These are phyloP conservation scores for Manis javanica DNA, from an alignment of 2,797 vertebrate species.

Conservation along the genomic window DNA sequence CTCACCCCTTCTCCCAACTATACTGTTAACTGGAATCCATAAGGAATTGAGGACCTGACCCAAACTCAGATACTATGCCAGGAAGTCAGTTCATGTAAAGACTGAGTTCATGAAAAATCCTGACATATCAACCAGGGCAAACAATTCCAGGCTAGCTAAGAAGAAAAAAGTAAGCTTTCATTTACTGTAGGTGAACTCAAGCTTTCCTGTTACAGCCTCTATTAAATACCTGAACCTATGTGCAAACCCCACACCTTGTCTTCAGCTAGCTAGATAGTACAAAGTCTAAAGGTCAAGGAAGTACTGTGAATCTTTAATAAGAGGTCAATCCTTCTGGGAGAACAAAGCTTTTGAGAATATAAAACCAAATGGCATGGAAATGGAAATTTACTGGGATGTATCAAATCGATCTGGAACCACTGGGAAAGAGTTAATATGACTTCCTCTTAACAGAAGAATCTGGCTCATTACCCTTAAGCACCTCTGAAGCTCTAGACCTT, in stretches of 20 bases:
- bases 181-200: not conserved
- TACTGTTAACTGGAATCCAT: not conserved
- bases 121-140: not conserved
- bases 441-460: not conserved
- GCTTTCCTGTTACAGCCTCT: not conserved
- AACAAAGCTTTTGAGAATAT: not conserved
- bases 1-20: not conserved
- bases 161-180: not conserved
- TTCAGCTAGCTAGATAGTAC: not conserved
- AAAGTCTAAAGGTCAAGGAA: conserved; percentile 10
- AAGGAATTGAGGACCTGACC: not conserved
- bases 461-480: not conserved
- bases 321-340: not conserved
- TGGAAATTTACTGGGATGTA: conserved; percentile 27
- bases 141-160: not conserved
- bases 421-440: not conserved
- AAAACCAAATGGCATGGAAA: not conserved
- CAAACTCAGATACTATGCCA: not conserved
- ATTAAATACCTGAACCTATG: not conserved
- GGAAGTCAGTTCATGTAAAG: not conserved
- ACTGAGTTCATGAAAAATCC: not conserved
- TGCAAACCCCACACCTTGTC: not conserved
- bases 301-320: conserved; percentile 27
- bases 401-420: not conserved
- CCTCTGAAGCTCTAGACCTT: not conserved